Evolutionary conservation across 2,113 vertebrate species (phyloP), one percentile per base, ranked within the genome.

Genomic region (Carassius auratus): DNA sequence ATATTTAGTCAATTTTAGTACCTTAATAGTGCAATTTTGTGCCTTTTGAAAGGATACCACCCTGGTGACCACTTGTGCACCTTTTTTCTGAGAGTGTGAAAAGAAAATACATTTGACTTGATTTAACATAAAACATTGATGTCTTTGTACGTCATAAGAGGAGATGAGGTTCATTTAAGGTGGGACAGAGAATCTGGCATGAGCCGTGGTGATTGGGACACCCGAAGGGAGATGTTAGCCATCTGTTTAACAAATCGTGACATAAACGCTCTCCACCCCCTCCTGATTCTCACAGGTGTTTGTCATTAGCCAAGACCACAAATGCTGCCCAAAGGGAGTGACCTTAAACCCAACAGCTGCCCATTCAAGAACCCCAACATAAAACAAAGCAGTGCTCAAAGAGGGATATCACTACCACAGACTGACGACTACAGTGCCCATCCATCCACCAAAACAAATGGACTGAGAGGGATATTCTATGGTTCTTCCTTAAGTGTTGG

Each of bases 241-340:
- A 89, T 91, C 88, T 91, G 90, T 89, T 91, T 62, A 87, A 90
- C 88, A 90, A 86, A 89, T 89, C 75, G 69, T 84, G 42, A 71
- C 77, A 84, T 83, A 82, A 86, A 50, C 71, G 17, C 66, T 82
- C 87, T 69, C 80, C 73, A 55, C 69, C 69, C 88, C 77, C 76
- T 75, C 75, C 38, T 23, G 12, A 26, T 71, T 87, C 79, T 81
- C 89, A 87, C 90, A 89, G 88, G 84, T 87, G 90, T 86, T 91
- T 81, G 75, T 80, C 52, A 86, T 88, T 87, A 90, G 76, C 76
- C 83, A 15, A 78, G 83, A 62, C 30, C 87, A 82, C 85, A 88
- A 86, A 76, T 33, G 85, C 50, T 78, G 64, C 82, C 79, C 85
- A 83, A 69, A 50, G 76, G 15, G 19, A 61, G 19, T 74, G 61